Evolutionary conservation across 2,113 vertebrate genomes (phyloP), one percentile per base, ranked within the genome.

Genomic region (Lycocorax pyrrhopterus): DNA sequence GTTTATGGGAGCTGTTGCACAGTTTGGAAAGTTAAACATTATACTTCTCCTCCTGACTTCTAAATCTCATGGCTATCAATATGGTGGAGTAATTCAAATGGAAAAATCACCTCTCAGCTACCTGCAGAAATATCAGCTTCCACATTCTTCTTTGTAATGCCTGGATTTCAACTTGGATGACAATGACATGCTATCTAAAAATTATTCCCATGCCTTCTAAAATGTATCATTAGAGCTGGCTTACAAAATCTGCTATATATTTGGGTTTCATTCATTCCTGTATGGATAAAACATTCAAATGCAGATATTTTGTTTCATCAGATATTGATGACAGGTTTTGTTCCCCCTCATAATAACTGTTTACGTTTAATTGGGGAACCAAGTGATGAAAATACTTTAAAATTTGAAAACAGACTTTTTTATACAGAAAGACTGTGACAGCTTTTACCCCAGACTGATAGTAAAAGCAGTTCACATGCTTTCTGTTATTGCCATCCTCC

Each of bases 331-430:
- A 86, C 43, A 66, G 32, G 11, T 59, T 71, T 66, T 47, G 10
- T 10, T 1, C 33, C 6, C 27, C 63, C 29, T 47, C n/a, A 25
- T 39, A 90, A 81, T 5, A 89, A 63, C 47, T 75, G 64, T 60
- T 94, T 87, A 35, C 5, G 3, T 79, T 89, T 91, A n/a, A 66
- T 29, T 85, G 62, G 32, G 87, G 85, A 95, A 87, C 60, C 66
- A 90, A 87, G 22, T 18, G 4, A 78, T 83, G 62, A 89, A 94
- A 95, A 78, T 72, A 87, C 32, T 71, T 72, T 17, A 81, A 82
- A 82, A 93, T 89, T 76, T 87, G 52, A 90, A 93, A 90, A 41
- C 39, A 87, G 41, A 46, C 14, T 49, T 91, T 90, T 96, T 96
- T 41, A 33, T 25, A 49, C 6, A 10, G 67, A 76, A 91, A 91